Conservation (phyloP, 1,140 invertebrate genomes). For the Micrasema minimum region DNA sequence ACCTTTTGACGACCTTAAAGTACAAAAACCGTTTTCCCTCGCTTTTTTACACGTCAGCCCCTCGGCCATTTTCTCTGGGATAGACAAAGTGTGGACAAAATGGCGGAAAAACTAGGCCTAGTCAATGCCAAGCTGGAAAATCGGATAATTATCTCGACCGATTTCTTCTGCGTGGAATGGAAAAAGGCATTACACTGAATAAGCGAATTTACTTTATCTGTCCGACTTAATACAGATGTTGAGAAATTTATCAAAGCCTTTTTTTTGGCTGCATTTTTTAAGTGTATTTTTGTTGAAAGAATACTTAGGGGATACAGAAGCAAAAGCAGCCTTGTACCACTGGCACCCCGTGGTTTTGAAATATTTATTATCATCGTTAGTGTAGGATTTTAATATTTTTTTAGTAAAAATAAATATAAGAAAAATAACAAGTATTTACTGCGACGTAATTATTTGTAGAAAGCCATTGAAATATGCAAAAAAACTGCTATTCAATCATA, state of each 20-base stretch:
- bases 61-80: slow-evolving; percentile 6
- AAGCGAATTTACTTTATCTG: no score
- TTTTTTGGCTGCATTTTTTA: no score
- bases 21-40: slow-evolving; percentile 15
- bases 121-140: slow-evolving; percentile 4
- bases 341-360: no score
- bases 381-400: background rate
- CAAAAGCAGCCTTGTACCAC: background rate
- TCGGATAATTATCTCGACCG: slow-evolving; percentile 18
- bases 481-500: no score
- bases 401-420: background rate
- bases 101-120: slow-evolving; percentile 19
- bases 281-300: background rate
- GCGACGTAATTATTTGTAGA: background rate
- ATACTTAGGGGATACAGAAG: background rate
- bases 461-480: background rate
- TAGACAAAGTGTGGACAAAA: slow-evolving; percentile 23
- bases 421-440: background rate
- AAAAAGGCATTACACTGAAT: no score
- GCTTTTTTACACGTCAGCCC: slow-evolving; percentile 22
- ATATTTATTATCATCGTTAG: no score
- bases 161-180: background rate
- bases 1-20: slow-evolving; percentile 9
- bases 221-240: no score
- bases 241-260: no score